These are phyloP conservation scores for Carpatolechia fugitivella DNA, from an alignment of 2,888 invertebrate species.

Conservation along the genomic window DNA sequence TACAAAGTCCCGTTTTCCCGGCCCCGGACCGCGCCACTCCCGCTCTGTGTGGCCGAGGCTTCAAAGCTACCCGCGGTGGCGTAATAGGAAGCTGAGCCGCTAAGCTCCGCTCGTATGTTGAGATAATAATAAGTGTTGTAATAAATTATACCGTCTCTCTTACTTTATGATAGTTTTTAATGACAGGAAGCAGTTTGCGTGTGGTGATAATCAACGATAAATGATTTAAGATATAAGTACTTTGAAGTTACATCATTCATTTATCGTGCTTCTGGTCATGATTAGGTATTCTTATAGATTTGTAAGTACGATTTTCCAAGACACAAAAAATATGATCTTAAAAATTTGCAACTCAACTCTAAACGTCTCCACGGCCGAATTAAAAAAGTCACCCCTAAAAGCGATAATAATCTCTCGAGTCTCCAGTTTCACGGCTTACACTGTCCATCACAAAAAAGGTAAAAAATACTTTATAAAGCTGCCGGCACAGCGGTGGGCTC, in stretches of 20 bases:
- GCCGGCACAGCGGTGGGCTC: conserved; percentile 56
- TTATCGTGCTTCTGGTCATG: not conserved
- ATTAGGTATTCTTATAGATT: too few species aligned
- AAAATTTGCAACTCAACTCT: conserved; percentile 21
- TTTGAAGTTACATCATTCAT: not conserved
- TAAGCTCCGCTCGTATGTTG: not conserved
- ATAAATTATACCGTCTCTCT: conserved; percentile 2
- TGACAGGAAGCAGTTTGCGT: conserved; percentile 14
- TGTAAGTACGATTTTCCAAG: too few species aligned
- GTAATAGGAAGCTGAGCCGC: conserved; percentile 3
- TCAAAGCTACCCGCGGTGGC: not conserved
- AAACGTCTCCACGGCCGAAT: conserved; percentile 34
- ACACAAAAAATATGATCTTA: too few species aligned
- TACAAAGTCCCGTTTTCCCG: too few species aligned
- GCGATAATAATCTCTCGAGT: conserved; percentile 30
- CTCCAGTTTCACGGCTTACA: conserved; percentile 52
- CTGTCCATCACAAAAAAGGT: conserved; percentile 33
- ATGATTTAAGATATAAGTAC: not conserved
- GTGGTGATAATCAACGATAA: not conserved
- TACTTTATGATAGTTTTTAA: not conserved
- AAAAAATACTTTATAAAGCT: conserved; percentile 44
- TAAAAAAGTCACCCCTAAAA: conserved; percentile 26
- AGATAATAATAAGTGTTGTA: conserved; percentile 5
- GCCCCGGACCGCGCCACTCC: too few species aligned
- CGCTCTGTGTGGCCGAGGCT: too few species aligned